Base-by-base conservation (phyloP, 2,888 invertebrate species). In the Malthinus flaveolus region DNA sequence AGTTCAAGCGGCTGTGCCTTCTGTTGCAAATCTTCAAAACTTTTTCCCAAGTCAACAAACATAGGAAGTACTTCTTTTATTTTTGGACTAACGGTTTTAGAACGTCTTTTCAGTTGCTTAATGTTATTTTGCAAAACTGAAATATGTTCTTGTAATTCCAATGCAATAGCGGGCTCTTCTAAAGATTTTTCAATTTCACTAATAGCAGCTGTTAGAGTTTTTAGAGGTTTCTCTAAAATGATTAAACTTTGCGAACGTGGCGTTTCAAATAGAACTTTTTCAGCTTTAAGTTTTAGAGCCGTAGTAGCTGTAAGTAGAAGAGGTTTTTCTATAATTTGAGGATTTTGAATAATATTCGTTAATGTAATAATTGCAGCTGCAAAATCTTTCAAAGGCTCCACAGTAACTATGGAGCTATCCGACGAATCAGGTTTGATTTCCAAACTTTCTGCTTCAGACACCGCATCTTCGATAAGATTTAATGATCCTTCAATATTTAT, bases 401-500 rank as follows among this genome's bases (percentile, higher is more conserved):
- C 10, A 32, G 37, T 13, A 11, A 49, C 39, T 23, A 23, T 49
- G 8, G 48, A 32, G 31, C 36, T 47, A 3, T 8, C 39, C 6
- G 47, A 33, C 8, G 36, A 31, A 10, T 36, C 23, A 9, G 13
- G n/a, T 9, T 8, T 36, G 8, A 6, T 32, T 33, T 39, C 32
- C n/a, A 36, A 7, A 35, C n/a, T 36, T 9, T 51, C 45, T 8
- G 44, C 32, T 35, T 32, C 36, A 2, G 15, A 33, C 4, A 57
- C 23, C 7, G 47, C 32, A 13, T 51, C 51, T 39, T 51, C 47
- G 7, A 57, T 10, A 3, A 46, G 12, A 46, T 3, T 12, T 7
- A 56, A 13, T 7, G 56, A 42, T 32, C 53, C 37, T 53, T 49
- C 49, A 31, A 49, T 34, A 39, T 31, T 32, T 1, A 32, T 32